Evolutionary conservation across 35 echinoderm and acorn worm genomes (phyloP).

Genomic region (Stichopus chloronotus): DNA sequence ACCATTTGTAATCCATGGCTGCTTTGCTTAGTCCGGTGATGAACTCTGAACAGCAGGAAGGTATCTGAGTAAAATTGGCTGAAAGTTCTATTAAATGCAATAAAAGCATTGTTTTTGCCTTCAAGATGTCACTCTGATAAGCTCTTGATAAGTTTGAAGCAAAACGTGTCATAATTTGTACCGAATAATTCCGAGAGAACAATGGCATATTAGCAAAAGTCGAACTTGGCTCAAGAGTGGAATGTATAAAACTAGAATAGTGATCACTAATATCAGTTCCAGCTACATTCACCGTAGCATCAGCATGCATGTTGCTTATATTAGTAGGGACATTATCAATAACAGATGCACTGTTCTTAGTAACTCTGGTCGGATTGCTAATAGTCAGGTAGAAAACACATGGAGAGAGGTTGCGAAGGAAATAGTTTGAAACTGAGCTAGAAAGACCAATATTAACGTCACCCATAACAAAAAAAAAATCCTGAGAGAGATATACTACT

Average conservation of each 20-base stretch:
- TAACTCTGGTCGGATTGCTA: not conserved
- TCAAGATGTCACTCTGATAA: not conserved
- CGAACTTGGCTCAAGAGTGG: not conserved
- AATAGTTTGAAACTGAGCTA: not conserved
- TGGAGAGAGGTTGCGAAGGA: not conserved
- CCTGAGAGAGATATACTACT: not conserved
- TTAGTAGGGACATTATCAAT: conserved; percentile 13
- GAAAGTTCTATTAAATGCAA: not conserved
- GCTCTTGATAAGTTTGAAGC: not conserved
- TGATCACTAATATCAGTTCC: conserved; percentile 2
- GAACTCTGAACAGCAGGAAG: no score
- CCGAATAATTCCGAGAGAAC: not conserved
- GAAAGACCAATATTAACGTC: not conserved
- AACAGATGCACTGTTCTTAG: not conserved
- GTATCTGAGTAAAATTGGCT: not conserved
- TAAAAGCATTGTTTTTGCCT: not conserved
- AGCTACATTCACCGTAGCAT: conserved; percentile 20
- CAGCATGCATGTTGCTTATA: not conserved
- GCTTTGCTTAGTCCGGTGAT: not conserved
- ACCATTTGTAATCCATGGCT: not conserved
- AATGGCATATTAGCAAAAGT: not conserved
- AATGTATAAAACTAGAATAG: not conserved
- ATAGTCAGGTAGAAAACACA: not conserved
- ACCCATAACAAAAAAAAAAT: not conserved
- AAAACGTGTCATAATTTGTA: not conserved